Evolutionary conservation across 2,113 vertebrate species (phyloP).

Genomic region (Oplegnathus fasciatus): DNA sequence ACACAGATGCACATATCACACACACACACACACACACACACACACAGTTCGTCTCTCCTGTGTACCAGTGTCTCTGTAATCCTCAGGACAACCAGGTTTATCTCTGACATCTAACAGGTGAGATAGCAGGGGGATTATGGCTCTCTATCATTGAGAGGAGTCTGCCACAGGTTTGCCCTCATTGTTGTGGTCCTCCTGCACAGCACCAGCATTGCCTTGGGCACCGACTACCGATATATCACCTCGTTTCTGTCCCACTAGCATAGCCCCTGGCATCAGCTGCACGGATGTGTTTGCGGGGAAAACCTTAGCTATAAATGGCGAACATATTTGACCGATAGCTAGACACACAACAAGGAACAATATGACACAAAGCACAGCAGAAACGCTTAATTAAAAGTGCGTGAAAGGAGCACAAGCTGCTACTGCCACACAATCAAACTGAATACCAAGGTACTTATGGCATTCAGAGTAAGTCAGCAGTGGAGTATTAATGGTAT

Average conservation of each 20-base stretch:
- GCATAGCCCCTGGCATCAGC: slow-evolving; percentile 38
- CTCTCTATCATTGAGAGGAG: slow-evolving; percentile 53
- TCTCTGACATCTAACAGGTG: slow-evolving; percentile 68
- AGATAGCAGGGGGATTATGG: slow-evolving; percentile 71
- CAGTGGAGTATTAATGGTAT: not conserved
- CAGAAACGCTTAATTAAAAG: slow-evolving; percentile 1
- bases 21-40: slow-evolving; percentile 11
- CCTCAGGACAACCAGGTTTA: slow-evolving; percentile 64
- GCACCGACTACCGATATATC: not conserved
- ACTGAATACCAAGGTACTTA: not conserved
- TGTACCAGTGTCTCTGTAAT: slow-evolving; percentile 59
- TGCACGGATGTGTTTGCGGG: not conserved
- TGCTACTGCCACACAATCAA: not conserved
- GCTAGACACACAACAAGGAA: not conserved
- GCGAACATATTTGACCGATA: not conserved
- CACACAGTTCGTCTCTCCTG: slow-evolving; percentile 39
- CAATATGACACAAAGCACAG: not conserved
- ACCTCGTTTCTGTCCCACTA: not conserved
- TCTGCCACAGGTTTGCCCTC: slow-evolving; percentile 40
- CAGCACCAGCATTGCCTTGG: slow-evolving; percentile 13
- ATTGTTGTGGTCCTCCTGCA: slow-evolving; percentile 37
- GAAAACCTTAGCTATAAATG: slow-evolving; percentile 11
- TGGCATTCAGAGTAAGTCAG: not conserved
- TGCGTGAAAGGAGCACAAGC: not conserved
- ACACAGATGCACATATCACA: slow-evolving; percentile 17